Evolutionary conservation across 2,113 vertebrate genomes (phyloP), one percentile per base, ranked within the genome.

Genomic region (Danio rerio): DNA sequence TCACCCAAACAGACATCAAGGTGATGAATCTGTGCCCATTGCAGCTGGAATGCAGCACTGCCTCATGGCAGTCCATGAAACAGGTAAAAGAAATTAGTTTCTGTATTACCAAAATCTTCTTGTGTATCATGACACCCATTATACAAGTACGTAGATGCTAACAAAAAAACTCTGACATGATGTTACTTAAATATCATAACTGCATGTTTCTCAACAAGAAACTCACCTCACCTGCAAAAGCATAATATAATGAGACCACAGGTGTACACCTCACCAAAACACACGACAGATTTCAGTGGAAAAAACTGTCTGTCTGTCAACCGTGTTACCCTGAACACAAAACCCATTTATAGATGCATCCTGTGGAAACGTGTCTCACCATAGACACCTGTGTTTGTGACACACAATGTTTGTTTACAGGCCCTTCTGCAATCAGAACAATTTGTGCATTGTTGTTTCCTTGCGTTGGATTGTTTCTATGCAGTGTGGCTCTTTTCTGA

Each of bases 21-120:
- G 76, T 72, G 83, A 88, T 89, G 83, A 87, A 85, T 90, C 80
- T 76, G 65, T 76, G 73, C 58, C 56, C n/a, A 73, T 84, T 83
- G 80, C 76, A 15, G 82, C 62, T 83, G 59, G 20, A 82, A 47
- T 78, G 80, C 77, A 2, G 77, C 61, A 78, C 12, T 72, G 77
- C n/a, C 58, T 81, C 50, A 66, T 66, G 15, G n/a, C 40, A n/a
- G 42, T 16, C 40, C 42, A n/a, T 66, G 40, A 40, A 66, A 16
- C 63, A 6, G 63, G 40, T 31, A 63, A 61, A 3, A 61, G 20
- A 59, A 20, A 42, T 56, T 13, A 7, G 11, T 63, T 63, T 40
- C 10, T 13, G 10, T 12, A 42, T 18, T 58, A 20, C 42, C 62
- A 42, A 42, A 66, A 43, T 65, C 62, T 42, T 6, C 62, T 61